Percentiles rank a stretch among this genome's conserved stretches.
Conservation (phyloP, 2,113 vertebrate genomes). For the Nothoprocta pentlandii region DNA sequence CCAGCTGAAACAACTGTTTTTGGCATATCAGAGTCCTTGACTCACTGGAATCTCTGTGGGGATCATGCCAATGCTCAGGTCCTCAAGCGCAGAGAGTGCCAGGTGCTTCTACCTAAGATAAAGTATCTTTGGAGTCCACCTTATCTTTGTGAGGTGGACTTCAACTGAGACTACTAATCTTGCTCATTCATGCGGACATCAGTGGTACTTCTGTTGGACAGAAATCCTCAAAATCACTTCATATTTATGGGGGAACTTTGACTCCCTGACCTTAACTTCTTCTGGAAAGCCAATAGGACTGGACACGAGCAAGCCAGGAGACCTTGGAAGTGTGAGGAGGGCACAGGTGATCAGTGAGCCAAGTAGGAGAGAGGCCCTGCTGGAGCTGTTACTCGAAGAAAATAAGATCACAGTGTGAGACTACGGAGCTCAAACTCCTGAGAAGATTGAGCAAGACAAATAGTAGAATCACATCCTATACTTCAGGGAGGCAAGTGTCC, state of each 20-base stretch:
- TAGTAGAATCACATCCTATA: background rate
- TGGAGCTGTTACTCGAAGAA: background rate
- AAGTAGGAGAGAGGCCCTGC: background rate
- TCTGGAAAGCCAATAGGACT: background rate
- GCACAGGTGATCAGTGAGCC: background rate
- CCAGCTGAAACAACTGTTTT: background rate
- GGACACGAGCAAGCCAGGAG: background rate
- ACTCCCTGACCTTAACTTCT: background rate
- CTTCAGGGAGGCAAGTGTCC: background rate
- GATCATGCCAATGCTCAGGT: background rate
- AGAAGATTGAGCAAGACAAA: background rate
- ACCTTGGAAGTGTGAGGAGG: background rate
- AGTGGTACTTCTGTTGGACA: no score
- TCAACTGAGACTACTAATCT: background rate
- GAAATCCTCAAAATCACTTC: no score
- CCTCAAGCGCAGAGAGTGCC: background rate
- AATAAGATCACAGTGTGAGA: background rate
- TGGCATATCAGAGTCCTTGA: background rate
- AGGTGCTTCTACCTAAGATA: background rate
- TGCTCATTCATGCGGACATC: background rate
- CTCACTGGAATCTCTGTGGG: rapidly evolving
- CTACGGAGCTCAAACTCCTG: background rate
- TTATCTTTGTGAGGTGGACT: background rate
- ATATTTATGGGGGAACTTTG: background rate
- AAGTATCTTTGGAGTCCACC: background rate